phyloP scores from a whole-genome alignment of 2,888 invertebrate species.

The Mimumesa dahlbomi region DNA sequence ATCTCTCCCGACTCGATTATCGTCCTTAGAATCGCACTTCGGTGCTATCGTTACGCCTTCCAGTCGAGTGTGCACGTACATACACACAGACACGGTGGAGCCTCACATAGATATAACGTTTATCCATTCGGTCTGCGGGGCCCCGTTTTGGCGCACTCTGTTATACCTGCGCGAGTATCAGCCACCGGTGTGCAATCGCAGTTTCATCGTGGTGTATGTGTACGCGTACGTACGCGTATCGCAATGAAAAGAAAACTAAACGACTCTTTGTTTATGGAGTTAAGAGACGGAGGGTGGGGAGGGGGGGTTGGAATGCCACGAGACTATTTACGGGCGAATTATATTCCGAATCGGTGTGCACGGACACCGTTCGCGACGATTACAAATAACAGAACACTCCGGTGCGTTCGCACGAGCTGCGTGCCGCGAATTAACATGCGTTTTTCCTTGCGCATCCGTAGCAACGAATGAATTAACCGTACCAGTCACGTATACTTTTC shows the following conservation, averaged over 20 bases:
- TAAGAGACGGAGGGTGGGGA: not conserved
- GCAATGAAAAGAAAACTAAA: constrained; percentile 18
- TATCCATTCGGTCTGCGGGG: constrained; percentile 17
- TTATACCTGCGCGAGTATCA: constrained; percentile 10
- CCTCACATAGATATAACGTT: constrained; percentile 24
- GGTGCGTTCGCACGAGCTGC: not conserved
- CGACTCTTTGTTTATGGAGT: constrained; percentile 48
- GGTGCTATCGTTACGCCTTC: constrained; percentile 61
- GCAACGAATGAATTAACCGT: too few relatives aligned
- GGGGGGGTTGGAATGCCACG: constrained; percentile 3
- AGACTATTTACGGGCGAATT: constrained; percentile 55
- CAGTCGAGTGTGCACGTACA: constrained; percentile 11
- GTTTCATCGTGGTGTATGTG: too few relatives aligned
- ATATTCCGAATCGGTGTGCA: constrained; percentile 28
- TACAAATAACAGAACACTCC: constrained; percentile 24
- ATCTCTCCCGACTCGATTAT: constrained; percentile 72
- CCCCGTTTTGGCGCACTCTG: constrained; percentile 32
- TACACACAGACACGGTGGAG: constrained; percentile 15
- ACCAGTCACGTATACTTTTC: too few relatives aligned
- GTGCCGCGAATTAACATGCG: too few relatives aligned
- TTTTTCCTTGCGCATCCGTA: too few relatives aligned
- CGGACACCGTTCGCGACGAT: constrained; percentile 17
- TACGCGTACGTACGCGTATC: not conserved
- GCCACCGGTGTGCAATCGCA: not conserved
- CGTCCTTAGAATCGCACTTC: constrained; percentile 68